Evolutionary conservation across 2,113 vertebrate species (phyloP).

Genomic region (Seriola quinqueradiata): DNA sequence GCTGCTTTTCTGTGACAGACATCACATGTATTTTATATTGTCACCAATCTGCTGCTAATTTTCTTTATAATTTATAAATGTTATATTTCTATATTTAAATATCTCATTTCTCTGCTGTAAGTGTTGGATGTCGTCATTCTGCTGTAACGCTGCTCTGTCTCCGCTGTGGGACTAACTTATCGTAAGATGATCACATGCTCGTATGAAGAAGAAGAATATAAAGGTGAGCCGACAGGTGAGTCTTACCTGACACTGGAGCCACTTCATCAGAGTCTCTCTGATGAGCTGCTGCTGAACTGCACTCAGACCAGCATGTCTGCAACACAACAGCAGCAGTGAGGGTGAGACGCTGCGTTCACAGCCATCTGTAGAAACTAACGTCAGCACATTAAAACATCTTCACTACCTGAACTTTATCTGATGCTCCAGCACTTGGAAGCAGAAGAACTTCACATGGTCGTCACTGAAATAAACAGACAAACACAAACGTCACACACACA

Average conservation of each 20-base stretch:
- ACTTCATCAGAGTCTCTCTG: conserved; percentile 95
- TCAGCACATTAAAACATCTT: neutral
- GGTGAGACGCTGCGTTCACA: neutral
- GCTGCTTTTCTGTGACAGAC: too few species aligned
- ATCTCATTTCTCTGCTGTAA: too few species aligned
- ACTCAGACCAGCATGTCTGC: conserved; percentile 91
- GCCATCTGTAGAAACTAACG: neutral
- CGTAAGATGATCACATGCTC: too few species aligned
- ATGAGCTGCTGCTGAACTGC: conserved; percentile 94
- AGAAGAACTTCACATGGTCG: conserved; percentile 99
- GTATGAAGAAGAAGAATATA: too few species aligned
- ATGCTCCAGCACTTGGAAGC: conserved; percentile 98
- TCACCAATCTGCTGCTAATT: too few species aligned
- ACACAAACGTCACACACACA: neutral
- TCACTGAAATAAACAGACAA: conserved; percentile 83
- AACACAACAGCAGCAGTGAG: conserved; percentile 55
- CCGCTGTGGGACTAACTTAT: too few species aligned
- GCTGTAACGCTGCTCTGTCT: too few species aligned
- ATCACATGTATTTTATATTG: too few species aligned
- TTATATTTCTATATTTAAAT: too few species aligned
- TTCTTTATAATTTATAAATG: too few species aligned
- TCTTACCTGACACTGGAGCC: conserved; percentile 94
- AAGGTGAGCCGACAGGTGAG: too few species aligned
- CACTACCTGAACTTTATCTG: conserved; percentile 96
- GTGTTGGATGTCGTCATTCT: too few species aligned